Base-by-base conservation (phyloP, 2,797 vertebrate genomes). In the Catostomus latipinnis region DNA sequence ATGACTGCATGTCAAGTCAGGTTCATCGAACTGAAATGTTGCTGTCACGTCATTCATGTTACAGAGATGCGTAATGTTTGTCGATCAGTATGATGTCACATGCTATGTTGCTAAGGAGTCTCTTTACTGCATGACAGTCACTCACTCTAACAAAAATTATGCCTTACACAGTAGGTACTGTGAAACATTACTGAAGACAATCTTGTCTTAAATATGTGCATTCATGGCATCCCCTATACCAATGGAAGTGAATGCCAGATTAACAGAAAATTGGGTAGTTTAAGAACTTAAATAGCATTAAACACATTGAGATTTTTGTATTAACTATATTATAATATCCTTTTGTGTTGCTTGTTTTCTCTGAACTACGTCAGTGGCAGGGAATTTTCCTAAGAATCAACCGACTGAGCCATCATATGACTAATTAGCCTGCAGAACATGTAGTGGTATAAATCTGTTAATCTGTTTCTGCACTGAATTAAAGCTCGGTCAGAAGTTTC, bases 71-170 rank as follows among this genome's bases (percentile, higher is more conserved):
- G 74, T 34, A 76, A 57, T 80, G 82, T 87, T 85, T 87, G 71
- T 78, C 70, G 77, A 6, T 80, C 18, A 14, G 9, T 56, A 73
- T 76, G 81, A 22, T 83, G 83, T 74, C 83, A 73, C 71, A 65
- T 60, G 49, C 52, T 18, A 43, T 81, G 86, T 90, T 87, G 85
- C 83, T 84, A 86, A 70, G 80, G 82, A 88, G 75, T 73, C 67
- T 22, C 16, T 82, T 73, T 71, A 88, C 78, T 82, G 74, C 53
- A 71, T 48, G 60, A 60, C 67, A 88, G 82, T 53, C 74, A 85
- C 84, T 87, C 46, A 84, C 85, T 88, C 43, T 83, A 74, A 74
- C 78, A 79, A 69, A 79, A 76, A 74, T 73, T 11, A 73, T 50
- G 58, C 34, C 11, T 16, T 5, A 76, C 7, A 14, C 0, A 10